phyloP scores from a whole-genome alignment of 2,113 vertebrate species.

The Vulpes ferrilata region DNA sequence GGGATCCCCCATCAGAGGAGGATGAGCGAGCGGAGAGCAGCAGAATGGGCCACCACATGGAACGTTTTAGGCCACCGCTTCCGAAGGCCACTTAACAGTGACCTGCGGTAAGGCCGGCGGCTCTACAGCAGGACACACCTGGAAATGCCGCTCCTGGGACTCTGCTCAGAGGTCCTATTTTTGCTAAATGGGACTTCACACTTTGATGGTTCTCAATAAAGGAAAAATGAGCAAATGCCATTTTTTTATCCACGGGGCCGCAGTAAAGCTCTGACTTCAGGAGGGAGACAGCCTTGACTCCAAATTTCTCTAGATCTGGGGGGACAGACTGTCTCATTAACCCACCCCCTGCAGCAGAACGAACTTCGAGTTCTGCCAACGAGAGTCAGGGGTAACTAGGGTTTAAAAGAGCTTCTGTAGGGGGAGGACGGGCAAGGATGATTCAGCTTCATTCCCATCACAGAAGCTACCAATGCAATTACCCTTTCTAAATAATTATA shows the following conservation, averaged over 20 bases:
- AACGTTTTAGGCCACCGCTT: background rate
- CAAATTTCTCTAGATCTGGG: background rate
- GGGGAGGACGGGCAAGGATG: conserved; percentile 27
- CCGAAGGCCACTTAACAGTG: background rate
- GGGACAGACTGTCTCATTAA: background rate
- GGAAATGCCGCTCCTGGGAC: background rate
- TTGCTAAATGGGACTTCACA: background rate
- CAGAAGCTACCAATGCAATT: conserved; percentile 36
- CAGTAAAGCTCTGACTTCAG: background rate
- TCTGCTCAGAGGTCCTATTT: background rate
- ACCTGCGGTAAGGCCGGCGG: background rate
- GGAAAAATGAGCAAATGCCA: background rate
- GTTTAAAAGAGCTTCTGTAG: background rate
- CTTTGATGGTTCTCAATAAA: background rate
- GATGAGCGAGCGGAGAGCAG: background rate
- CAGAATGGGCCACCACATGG: background rate
- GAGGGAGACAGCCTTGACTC: background rate
- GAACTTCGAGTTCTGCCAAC: background rate
- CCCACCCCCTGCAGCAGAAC: background rate
- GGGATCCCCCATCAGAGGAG: background rate
- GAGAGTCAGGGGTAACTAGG: background rate
- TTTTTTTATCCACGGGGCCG: background rate
- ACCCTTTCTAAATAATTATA: conserved; percentile 64
- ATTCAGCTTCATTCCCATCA: background rate
- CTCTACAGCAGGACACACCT: background rate